Conservation (phyloP, 2,888 invertebrate genomes). For the Diarsia rubi region DNA sequence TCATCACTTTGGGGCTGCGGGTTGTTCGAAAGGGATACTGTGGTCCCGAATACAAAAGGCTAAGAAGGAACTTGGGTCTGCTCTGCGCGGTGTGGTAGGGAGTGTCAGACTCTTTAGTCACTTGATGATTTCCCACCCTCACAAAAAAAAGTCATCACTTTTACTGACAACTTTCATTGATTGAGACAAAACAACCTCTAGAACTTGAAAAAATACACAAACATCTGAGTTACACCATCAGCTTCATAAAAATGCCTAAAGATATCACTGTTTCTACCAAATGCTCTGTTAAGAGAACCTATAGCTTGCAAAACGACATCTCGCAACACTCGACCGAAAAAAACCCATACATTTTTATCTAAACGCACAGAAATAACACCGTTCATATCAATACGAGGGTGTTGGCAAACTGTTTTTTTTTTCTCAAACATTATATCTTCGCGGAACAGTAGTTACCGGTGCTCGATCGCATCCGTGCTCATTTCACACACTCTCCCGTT, state of each 20-base stretch:
- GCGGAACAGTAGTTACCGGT: slow-evolving; percentile 90
- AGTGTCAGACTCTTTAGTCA: no score
- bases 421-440: slow-evolving; percentile 83
- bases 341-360: slow-evolving; percentile 66
- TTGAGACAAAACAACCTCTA: no score
- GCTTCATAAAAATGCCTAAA: slow-evolving; percentile 3
- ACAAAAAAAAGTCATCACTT: no score
- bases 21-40: no score
- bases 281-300: slow-evolving; percentile 27
- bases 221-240: background rate
- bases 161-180: background rate
- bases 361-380: slow-evolving; percentile 65
- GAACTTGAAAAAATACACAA: no score
- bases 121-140: no score
- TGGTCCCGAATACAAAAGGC: no score
- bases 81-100: no score
- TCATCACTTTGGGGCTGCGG: no score
- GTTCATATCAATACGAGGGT: slow-evolving; percentile 64
- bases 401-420: slow-evolving; percentile 67
- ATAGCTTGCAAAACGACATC: slow-evolving; percentile 44
- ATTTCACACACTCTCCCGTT: slow-evolving; percentile 78
- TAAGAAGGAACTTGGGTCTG: no score
- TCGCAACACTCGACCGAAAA: slow-evolving; percentile 56
- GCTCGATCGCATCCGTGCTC: slow-evolving; percentile 85
- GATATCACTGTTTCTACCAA: slow-evolving; percentile 28